A percentile compares a stretch with the other conserved stretches of the same genome.
Evolutionary conservation across 2,797 vertebrate genomes (phyloP).

Genomic region (Ctenochaetus hawaiiensis): DNA sequence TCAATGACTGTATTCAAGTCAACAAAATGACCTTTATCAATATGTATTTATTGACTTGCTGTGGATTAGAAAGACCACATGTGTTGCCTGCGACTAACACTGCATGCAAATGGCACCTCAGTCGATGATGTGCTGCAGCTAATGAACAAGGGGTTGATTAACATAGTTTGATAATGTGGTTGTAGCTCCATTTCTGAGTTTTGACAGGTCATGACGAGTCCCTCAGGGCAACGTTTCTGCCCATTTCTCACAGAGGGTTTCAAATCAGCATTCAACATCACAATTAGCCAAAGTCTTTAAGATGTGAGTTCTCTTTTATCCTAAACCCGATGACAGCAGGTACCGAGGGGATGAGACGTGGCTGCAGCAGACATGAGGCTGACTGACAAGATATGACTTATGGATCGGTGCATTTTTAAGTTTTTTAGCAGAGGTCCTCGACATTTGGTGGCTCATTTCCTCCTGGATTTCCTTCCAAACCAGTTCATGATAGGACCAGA

Average conservation of each 20-base stretch:
- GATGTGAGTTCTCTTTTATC: constrained; percentile 73
- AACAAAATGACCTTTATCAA: constrained; percentile 42
- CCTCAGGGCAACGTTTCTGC: constrained; percentile 47
- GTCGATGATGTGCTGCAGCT: constrained; percentile 42
- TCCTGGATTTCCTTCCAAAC: background rate
- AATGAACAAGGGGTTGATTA: constrained; percentile 67
- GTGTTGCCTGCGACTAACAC: constrained; percentile 34
- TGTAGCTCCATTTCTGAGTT: constrained; percentile 49
- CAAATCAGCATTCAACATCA: constrained; percentile 78
- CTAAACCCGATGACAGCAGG: constrained; percentile 63
- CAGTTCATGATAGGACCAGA: constrained; percentile 1
- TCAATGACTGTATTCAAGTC: constrained; percentile 15
- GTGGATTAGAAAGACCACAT: constrained; percentile 7
- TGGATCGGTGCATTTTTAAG: constrained; percentile 25
- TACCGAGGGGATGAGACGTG: constrained; percentile 57
- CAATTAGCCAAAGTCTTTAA: constrained; percentile 71
- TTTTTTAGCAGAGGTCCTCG: constrained; percentile 17
- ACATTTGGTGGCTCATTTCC: constrained; percentile 24
- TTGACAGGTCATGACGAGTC: constrained; percentile 63
- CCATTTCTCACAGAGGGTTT: constrained; percentile 57
- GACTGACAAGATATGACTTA: constrained; percentile 54
- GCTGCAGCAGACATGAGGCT: constrained; percentile 35
- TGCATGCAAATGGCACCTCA: constrained; percentile 49
- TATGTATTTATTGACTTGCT: constrained; percentile 42
- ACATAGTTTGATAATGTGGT: constrained; percentile 62